Conservation (phyloP, 2,113 vertebrate species). For the Lota lota region DNA sequence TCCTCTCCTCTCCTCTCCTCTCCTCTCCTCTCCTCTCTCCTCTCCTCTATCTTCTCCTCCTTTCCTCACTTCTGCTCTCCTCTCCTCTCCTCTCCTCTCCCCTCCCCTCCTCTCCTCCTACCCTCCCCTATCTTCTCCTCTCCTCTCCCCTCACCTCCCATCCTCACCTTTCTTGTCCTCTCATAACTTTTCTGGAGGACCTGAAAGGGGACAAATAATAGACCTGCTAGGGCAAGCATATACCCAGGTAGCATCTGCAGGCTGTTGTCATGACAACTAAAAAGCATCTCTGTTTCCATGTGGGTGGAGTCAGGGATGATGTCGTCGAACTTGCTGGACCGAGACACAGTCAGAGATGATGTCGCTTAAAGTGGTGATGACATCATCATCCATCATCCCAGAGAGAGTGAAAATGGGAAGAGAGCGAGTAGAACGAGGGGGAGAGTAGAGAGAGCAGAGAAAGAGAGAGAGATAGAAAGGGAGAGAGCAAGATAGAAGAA, state of each 20-base stretch:
- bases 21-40: background rate
- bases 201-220: too few species aligned
- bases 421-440: background rate
- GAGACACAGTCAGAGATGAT: background rate
- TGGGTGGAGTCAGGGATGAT: background rate
- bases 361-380: background rate
- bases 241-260: too few species aligned
- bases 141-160: too few species aligned
- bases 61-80: too few species aligned
- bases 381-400: background rate
- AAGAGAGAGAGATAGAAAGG: background rate
- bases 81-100: too few species aligned
- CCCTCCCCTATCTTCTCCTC: too few species aligned
- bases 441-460: background rate
- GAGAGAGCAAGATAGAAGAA: constrained; percentile 23
- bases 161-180: too few species aligned
- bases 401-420: background rate
- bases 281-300: background rate
- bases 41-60: background rate
- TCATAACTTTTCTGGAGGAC: too few species aligned
- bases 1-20: too few species aligned
- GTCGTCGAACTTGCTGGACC: background rate
- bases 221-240: too few species aligned
- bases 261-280: background rate
- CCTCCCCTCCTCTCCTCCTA: too few species aligned